Evolutionary conservation across 2,797 vertebrate genomes (phyloP).

Genomic region (Mus caroli): DNA sequence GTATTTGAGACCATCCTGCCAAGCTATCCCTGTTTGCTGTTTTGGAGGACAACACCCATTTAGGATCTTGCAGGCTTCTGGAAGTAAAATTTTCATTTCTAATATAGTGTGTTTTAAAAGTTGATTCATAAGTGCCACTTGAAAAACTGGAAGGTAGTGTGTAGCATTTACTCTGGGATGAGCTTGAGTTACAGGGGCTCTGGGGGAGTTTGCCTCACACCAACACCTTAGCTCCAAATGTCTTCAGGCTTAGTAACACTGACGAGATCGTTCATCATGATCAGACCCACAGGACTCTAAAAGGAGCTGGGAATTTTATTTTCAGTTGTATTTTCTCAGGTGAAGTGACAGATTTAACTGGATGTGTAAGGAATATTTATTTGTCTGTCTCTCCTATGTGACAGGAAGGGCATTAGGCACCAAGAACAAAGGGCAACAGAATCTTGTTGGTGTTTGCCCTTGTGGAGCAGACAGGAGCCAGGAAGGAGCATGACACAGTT

Average conservation of each 20-base stretch:
- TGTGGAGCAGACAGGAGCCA: neutral
- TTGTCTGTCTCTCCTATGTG: neutral
- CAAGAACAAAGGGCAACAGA: neutral
- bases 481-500: neutral
- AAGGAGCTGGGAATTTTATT: neutral
- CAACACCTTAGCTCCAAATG: neutral
- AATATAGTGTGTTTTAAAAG: neutral
- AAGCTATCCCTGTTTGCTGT: neutral
- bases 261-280: neutral
- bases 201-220: neutral
- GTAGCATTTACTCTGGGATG: neutral
- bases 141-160: neutral
- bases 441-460: neutral
- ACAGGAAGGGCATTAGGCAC: neutral
- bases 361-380: neutral
- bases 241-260: neutral
- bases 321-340: constrained; percentile 10
- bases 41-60: neutral
- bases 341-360: neutral
- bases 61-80: neutral
- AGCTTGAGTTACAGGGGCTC: neutral
- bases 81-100: neutral
- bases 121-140: neutral
- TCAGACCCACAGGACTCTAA: neutral
- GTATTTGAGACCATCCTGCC: neutral